Evolutionary conservation across 2,113 vertebrate species (phyloP).

Genomic region (Bos indicus): DNA sequence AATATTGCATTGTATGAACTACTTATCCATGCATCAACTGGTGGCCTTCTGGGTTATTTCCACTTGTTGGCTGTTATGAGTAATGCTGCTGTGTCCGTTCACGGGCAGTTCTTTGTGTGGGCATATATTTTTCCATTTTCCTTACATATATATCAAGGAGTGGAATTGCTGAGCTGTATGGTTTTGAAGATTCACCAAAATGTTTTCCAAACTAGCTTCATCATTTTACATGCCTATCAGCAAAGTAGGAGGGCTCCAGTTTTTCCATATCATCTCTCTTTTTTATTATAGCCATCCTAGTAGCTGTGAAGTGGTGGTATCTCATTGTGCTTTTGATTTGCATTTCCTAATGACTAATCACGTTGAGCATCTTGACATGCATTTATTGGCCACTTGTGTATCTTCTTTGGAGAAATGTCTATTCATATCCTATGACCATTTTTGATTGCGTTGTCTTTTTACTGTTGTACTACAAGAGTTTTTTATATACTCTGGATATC

Average conservation of each 20-base stretch:
- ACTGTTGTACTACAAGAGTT: neutral
- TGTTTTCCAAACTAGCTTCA: neutral
- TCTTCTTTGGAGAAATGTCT: neutral
- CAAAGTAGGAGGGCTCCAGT: neutral
- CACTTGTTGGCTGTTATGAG: neutral
- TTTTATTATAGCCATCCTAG: neutral
- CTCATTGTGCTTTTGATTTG: neutral
- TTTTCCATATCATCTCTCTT: neutral
- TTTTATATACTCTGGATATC: neutral
- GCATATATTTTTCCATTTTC: neutral
- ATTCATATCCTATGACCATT: neutral
- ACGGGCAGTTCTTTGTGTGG: neutral
- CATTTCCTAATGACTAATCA: neutral
- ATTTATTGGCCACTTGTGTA: neutral
- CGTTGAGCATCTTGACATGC: neutral
- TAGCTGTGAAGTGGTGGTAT: neutral
- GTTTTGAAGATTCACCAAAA: neutral
- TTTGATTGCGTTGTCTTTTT: neutral
- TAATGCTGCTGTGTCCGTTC: neutral
- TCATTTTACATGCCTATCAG: neutral
- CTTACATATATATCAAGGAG: neutral
- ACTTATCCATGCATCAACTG: neutral
- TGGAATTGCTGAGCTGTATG: neutral
- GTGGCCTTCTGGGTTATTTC: neutral
- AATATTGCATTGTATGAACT: neutral